Evolutionary conservation across 2,888 invertebrate species (phyloP).

Genomic region (Panopea generosa): DNA sequence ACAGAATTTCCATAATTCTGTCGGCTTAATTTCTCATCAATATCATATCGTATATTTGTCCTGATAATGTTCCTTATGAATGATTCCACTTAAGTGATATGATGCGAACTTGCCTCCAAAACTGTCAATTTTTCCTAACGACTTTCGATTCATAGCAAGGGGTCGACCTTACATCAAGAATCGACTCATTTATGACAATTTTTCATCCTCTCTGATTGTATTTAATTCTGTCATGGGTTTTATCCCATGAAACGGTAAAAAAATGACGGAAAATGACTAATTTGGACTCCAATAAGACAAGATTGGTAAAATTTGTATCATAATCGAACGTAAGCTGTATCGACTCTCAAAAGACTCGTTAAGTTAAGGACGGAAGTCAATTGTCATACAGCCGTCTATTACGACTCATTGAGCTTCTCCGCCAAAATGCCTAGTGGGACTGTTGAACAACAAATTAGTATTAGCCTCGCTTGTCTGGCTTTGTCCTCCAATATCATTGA

Average conservation of each 20-base stretch:
- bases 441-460: conserved; percentile 59
- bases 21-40: conserved; percentile 58
- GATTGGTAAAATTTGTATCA: conserved; percentile 49
- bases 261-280: conserved; percentile 43
- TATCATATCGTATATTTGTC: conserved; percentile 56
- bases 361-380: conserved; percentile 59
- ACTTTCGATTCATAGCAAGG: conserved; percentile 58
- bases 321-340: conserved; percentile 40
- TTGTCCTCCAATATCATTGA: conserved; percentile 60
- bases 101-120: conserved; percentile 47
- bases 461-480: conserved; percentile 59
- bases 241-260: conserved; percentile 20
- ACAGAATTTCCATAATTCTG: conserved; percentile 64
- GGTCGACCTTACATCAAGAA: conserved; percentile 19
- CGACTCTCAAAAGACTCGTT: conserved; percentile 47
- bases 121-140: conserved; percentile 61
- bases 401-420: conserved; percentile 56
- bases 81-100: conserved; percentile 55
- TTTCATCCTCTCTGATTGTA: conserved; percentile 24
- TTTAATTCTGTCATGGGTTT: conserved; percentile 16
- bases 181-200: conserved; percentile 51
- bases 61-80: conserved; percentile 58
- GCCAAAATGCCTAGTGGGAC: conserved; percentile 50
- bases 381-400: conserved; percentile 58
- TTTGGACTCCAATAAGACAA: conserved; percentile 27